Evolutionary conservation across 2,888 invertebrate species (phyloP), one percentile per base, ranked within the genome.

Genomic region (Tipula vernalis): DNA sequence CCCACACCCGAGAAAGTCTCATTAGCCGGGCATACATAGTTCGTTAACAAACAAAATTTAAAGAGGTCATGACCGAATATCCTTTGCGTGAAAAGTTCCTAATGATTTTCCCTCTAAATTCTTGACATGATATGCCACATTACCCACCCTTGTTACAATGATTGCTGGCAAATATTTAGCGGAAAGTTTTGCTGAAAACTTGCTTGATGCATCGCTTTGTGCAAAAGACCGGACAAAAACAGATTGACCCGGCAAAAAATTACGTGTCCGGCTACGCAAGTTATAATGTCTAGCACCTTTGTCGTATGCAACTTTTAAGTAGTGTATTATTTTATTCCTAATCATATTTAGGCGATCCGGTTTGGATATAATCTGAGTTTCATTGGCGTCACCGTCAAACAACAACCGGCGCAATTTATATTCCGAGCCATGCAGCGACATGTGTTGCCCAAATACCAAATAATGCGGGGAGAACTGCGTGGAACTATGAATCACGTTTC

Each of bases 391-490:
- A 13, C 12, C 3, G 12, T 13, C 10, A 8, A 12, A 47, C 13
- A 47, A 47, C 13, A 47, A 13, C 10, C 47, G 47, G 2, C 13
- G 13, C 13, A 47, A 5, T 3, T 8, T 13, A 8, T 47, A 47
- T 13, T 47, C 47, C 13, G 47, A 47, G 8, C 3, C 47, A 13
- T 47, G 47, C 13, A 47, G 13, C 10, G 41, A 41, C 10, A 41
- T 41, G 41, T 41, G 41, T 10, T 41, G 41, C 10, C 87, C 85
- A 83, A 87, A 87, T 86, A 88, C 86, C 85, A 83, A 57, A 87
- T 87, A 88, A 87, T 85, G 87, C 71, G 85, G 86, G 41, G 13
- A 88, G 86, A 51, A 87, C 57, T 86, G 86, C n/a, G 57, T 83
- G 13, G 47, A 42, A 12, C 36, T 85, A 44, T 86, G 86, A 51